Evolutionary conservation across 1,140 invertebrate genomes (phyloP), one percentile per base, ranked within the genome.

Genomic region (Drosophila parvula): DNA sequence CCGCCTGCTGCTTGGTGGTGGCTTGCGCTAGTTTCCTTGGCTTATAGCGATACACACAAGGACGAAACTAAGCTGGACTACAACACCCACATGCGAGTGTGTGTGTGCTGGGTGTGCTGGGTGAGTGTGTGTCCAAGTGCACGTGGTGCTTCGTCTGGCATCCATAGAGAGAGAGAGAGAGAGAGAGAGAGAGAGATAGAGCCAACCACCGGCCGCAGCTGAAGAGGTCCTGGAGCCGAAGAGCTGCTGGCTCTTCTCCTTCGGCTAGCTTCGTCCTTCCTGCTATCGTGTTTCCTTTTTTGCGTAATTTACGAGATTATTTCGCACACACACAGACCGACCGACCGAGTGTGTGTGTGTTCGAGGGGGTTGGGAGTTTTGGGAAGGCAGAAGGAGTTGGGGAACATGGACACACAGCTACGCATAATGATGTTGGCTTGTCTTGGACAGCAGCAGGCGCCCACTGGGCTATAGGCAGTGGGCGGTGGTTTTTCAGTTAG

Each of bases 231-330:
- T 50, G 48, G 48, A 50, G 28, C 48, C 48, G 48, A 50, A 50
- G 74, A 50, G 74, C 38, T 55, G 32, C 32, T 53, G 16, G n/a
- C 51, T 57, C 18, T 34, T 67, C 56, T 51, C 36, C 44, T 60
- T 50, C 70, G 50, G 63, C 62, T 34, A 22, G 51, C 61, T 51
- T 50, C 43, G 63, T 60, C 36, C 58, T 51, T 73, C 69, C 62
- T 70, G 63, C 48, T 75, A 62, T 71, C 60, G 41, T 84, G 75
- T 79, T 83, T 86, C 76, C 77, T 89, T 83, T 88, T 89, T 89
- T 89, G 84, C 84, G 84, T 89, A 89, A 89, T 89, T 89, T 89
- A 89, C 84, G 84, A 89, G 85, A 89, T 89, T 89, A 89, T 89
- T 89, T 89, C 70, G 84, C 84, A 86, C 82, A 88, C 79, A 81